These are phyloP conservation scores for Drosophila falleni DNA, from an alignment of 2,888 invertebrate species.

Conservation along the genomic window DNA sequence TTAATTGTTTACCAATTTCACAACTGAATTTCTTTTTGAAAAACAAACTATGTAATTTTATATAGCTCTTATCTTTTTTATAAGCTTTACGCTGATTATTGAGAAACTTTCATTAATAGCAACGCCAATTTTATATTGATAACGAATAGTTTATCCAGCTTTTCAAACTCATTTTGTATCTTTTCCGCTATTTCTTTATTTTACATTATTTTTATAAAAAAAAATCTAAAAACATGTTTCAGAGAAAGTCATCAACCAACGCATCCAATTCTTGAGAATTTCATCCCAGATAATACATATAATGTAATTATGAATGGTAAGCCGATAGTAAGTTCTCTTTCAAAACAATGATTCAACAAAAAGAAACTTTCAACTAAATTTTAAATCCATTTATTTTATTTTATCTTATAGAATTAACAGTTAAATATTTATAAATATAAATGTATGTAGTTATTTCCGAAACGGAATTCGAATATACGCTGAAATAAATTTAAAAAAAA, in stretches of 20 bases:
- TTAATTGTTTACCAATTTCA: conserved; percentile 10
- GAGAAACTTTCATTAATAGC: neutral
- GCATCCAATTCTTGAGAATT: neutral
- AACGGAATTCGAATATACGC: neutral
- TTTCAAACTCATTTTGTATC: neutral
- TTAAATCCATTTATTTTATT: neutral
- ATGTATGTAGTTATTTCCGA: neutral
- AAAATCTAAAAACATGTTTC: neutral
- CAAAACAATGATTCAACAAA: neutral
- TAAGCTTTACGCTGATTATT: neutral
- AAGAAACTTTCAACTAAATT: neutral
- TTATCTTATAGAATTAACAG: neutral
- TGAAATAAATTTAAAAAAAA: neutral
- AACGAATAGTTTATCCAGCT: conserved; percentile 5
- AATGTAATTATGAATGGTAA: neutral
- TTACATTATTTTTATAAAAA: neutral
- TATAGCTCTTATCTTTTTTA: conserved; percentile 1
- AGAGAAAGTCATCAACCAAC: neutral
- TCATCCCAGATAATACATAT: neutral
- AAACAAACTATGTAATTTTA: neutral
- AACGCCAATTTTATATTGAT: neutral
- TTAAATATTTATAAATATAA: neutral
- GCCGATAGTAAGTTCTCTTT: neutral
- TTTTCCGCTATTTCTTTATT: neutral
- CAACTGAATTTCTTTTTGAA: neutral